phyloP scores from a whole-genome alignment of 2,888 invertebrate species.

The Rhimphoctona megacephalus region DNA sequence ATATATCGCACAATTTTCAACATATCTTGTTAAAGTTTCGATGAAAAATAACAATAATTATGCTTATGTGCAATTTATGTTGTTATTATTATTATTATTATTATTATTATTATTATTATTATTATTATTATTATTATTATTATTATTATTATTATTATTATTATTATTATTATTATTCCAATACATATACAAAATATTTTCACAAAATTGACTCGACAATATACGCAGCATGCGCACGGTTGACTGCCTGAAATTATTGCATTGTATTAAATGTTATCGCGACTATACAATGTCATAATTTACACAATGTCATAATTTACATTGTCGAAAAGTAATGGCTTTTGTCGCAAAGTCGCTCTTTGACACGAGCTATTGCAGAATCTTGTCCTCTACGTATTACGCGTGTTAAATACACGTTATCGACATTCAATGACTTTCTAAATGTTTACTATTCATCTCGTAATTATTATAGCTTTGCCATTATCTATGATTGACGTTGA shows the following conservation, averaged over 20 bases:
- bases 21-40: slow-evolving; percentile 11
- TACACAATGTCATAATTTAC: slow-evolving; percentile 46
- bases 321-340: slow-evolving; percentile 44
- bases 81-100: not conserved
- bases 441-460: not conserved
- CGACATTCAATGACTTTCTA: slow-evolving; percentile 22
- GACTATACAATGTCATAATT: too few species aligned
- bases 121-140: not conserved
- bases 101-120: not conserved
- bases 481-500: slow-evolving; percentile 15
- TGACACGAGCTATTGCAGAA: slow-evolving; percentile 31
- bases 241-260: slow-evolving; percentile 21
- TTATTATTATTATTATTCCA: not conserved
- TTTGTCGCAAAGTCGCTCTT: slow-evolving; percentile 40
- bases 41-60: slow-evolving; percentile 19
- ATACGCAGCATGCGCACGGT: not conserved
- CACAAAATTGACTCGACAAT: not conserved
- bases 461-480: not conserved
- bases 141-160: not conserved
- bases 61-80: not conserved
- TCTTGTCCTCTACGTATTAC: slow-evolving; percentile 10
- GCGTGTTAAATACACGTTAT: slow-evolving; percentile 16
- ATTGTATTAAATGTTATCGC: slow-evolving; percentile 26
- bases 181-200: not conserved
- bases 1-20: not conserved